A percentile compares a stretch with the other conserved stretches of the same genome.
phyloP scores from a whole-genome alignment of 2,113 vertebrate species.

The Phrynosoma platyrhinos region DNA sequence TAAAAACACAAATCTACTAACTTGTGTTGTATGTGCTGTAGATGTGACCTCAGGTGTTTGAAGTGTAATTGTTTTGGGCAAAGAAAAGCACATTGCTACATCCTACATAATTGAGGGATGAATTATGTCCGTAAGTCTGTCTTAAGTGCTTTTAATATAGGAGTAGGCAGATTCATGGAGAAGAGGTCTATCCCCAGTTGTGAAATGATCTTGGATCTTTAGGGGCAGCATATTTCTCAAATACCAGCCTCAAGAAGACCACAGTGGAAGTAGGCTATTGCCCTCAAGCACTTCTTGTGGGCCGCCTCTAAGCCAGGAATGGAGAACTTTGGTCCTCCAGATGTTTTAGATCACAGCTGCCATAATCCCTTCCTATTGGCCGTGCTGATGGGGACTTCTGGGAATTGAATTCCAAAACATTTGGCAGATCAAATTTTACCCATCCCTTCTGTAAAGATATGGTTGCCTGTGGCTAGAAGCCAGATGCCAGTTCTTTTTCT shows the following conservation, averaged over 20 bases:
- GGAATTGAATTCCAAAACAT: background rate
- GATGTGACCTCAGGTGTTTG: background rate
- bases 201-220: background rate
- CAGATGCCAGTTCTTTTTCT: background rate
- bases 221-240: background rate
- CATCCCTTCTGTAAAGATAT: background rate
- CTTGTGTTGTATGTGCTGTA: no score
- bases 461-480: background rate
- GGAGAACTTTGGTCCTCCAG: background rate
- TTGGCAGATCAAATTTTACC: background rate
- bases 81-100: no score
- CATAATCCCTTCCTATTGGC: background rate
- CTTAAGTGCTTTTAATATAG: background rate
- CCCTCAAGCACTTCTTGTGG: no score
- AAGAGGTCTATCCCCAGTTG: background rate
- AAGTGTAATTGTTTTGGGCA: no score
- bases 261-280: background rate
- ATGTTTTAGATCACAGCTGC: background rate
- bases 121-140: no score
- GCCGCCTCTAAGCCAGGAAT: background rate
- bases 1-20: no score
- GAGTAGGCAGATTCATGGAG: background rate
- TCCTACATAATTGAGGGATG: no score
- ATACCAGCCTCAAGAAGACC: background rate
- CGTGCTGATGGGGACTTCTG: background rate